These are phyloP conservation scores for Drosophila melanocephala DNA, from an alignment of 2,888 invertebrate genomes.

Conservation along the genomic window DNA sequence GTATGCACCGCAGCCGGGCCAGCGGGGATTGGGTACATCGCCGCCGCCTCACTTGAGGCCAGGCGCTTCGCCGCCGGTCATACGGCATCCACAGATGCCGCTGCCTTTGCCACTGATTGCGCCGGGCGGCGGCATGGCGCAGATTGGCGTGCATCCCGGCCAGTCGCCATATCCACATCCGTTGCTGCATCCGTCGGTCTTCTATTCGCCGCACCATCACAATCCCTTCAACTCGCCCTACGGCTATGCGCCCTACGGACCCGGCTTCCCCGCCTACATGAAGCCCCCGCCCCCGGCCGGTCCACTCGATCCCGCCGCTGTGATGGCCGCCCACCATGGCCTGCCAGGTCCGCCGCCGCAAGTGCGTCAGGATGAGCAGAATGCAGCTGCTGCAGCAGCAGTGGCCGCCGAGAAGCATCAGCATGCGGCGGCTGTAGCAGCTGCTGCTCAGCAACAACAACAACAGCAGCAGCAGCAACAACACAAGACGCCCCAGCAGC, in stretches of 20 bases:
- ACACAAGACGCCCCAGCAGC: slow-evolving; percentile 30
- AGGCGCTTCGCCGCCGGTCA: slow-evolving; percentile 87
- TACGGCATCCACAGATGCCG: slow-evolving; percentile 86
- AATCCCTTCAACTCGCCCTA: slow-evolving; percentile 87
- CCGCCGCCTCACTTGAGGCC: slow-evolving; percentile 85
- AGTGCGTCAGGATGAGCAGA: slow-evolving; percentile 86
- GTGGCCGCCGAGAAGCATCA: slow-evolving; percentile 65
- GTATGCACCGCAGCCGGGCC: slow-evolving; percentile 86
- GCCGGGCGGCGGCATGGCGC: slow-evolving; percentile 84
- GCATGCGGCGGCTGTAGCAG: slow-evolving; percentile 61
- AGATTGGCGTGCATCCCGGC: slow-evolving; percentile 89
- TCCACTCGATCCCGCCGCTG: slow-evolving; percentile 83
- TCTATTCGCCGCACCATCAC: slow-evolving; percentile 91
- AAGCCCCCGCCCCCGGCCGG: slow-evolving; percentile 85
- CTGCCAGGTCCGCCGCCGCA: slow-evolving; percentile 86
- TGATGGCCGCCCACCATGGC: slow-evolving; percentile 84
- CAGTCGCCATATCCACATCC: slow-evolving; percentile 90
- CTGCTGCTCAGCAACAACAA: slow-evolving; percentile 52
- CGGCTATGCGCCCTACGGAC: slow-evolving; percentile 86
- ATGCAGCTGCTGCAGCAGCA: slow-evolving; percentile 77
- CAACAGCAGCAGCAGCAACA: slow-evolving; percentile 39
- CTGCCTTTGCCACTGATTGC: slow-evolving; percentile 85
- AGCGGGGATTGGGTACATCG: slow-evolving; percentile 87
- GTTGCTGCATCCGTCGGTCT: slow-evolving; percentile 89
- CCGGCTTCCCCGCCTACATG: slow-evolving; percentile 85